Evolutionary conservation across 2,888 invertebrate species (phyloP).

Genomic region (Portevinia maculata): DNA sequence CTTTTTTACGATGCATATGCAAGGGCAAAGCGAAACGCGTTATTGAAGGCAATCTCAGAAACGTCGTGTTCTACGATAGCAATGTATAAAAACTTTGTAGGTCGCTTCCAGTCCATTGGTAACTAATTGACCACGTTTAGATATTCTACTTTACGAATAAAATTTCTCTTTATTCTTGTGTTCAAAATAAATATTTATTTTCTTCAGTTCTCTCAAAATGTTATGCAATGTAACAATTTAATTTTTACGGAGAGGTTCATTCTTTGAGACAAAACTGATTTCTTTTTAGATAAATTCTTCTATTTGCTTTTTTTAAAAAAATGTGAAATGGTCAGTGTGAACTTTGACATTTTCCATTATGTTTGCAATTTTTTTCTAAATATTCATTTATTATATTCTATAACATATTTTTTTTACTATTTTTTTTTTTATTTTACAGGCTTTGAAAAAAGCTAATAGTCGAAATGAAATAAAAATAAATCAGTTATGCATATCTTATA

Average conservation of each 20-base stretch:
- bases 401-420: conserved; percentile 38
- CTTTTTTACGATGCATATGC: too few species aligned
- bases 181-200: conserved; percentile 43
- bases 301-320: conserved; percentile 44
- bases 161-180: conserved; percentile 38
- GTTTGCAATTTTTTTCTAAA: conserved; percentile 32
- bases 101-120: background rate
- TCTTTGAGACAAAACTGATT: conserved; percentile 2
- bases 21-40: too few species aligned
- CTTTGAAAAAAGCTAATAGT: conserved; percentile 36
- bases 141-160: conserved; percentile 1
- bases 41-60: too few species aligned
- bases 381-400: conserved; percentile 15
- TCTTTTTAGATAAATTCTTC: conserved; percentile 52
- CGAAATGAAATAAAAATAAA: conserved; percentile 8
- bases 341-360: conserved; percentile 35
- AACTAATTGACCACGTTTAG: conserved; percentile 27
- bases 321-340: conserved; percentile 74
- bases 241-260: conserved; percentile 10
- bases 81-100: background rate
- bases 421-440: conserved; percentile 53
- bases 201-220: conserved; percentile 40
- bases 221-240: conserved; percentile 17
- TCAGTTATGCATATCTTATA: conserved; percentile 1
- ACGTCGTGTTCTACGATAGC: background rate